Base-by-base conservation (phyloP, 92 coral and sea anemone genomes). In the Parazoanthus swiftii region DNA sequence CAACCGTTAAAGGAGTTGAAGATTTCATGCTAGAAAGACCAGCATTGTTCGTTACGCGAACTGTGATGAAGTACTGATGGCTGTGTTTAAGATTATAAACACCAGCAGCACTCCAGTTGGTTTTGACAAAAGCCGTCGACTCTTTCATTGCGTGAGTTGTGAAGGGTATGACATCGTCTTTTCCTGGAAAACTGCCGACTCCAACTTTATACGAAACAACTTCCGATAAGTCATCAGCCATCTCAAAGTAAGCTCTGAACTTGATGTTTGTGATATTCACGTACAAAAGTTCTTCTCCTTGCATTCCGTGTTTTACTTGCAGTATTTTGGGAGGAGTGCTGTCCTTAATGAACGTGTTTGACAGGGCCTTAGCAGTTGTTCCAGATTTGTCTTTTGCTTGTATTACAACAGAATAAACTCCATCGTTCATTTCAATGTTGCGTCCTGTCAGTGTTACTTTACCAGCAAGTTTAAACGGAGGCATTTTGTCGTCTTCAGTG, bases 301-400 rank as follows among this genome's bases (percentile, higher is more conserved):
- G 83, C 74, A 88, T 51, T 25, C 98, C 98, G 84, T 95, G 98
- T 50, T 93, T 94, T 8, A 95, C 87, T 39, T 79, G 79, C 18
- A 71, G 81, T 39, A 95, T 85, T 15, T 71, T 66, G 0, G 96
- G 96, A 21, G 98, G 94, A 26, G 90, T 93, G 77, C 93, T 91
- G 81, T 95, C 98, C 6, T 93, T 92, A 36, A 93, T 85, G 76
- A 95, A 92, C 8, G 96, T 83, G 85, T 93, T 82, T 5, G 96
- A 93, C 25, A 89, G 72, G 0, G 93, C 93, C 23, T 50, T 83
- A 38, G 93, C 21, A 2, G 90, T 89, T 63, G 91, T 77, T 11
- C 98, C 98, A 42, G 98, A 93, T 80, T 90, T 89, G 85, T 95
- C 98, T 18, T 79, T 92, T 29, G 98, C 96, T 81, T 91, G 90